These are phyloP conservation scores for Eilema caniola DNA, from an alignment of 2,888 invertebrate genomes.

Conservation along the genomic window DNA sequence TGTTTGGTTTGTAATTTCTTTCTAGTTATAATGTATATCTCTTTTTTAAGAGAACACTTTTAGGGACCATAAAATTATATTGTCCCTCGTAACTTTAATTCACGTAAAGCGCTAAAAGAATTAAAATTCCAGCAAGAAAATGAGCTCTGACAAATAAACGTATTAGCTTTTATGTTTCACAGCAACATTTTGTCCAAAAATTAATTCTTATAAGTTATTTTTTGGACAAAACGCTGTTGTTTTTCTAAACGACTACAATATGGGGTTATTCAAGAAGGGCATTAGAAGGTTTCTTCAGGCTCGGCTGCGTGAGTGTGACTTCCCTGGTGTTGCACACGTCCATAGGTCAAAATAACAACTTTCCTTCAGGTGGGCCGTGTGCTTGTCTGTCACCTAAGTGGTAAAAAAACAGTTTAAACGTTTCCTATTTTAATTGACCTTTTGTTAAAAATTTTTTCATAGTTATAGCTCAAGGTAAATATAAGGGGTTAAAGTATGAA, in stretches of 20 bases:
- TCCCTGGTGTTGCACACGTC: too few species aligned
- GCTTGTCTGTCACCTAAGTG: too few species aligned
- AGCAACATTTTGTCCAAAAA: constrained; percentile 38
- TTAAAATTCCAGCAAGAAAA: constrained; percentile 79
- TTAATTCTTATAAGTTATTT: constrained; percentile 35
- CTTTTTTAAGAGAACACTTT: constrained; percentile 67
- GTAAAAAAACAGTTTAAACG: too few species aligned
- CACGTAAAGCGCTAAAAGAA: constrained; percentile 74
- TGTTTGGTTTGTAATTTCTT: constrained; percentile 56
- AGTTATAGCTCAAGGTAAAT: neutral
- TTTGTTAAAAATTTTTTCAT: neutral
- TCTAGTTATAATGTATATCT: constrained; percentile 58
- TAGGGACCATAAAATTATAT: constrained; percentile 74
- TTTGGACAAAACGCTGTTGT: too few species aligned
- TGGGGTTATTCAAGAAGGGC: too few species aligned
- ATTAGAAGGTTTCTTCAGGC: too few species aligned
- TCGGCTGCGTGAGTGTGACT: too few species aligned
- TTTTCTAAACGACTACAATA: too few species aligned
- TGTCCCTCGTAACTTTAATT: constrained; percentile 75
- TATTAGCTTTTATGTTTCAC: constrained; percentile 72
- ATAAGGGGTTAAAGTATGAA: too few species aligned
- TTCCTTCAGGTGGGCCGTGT: too few species aligned
- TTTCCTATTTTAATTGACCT: too few species aligned
- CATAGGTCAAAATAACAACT: too few species aligned
- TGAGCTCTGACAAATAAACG: constrained; percentile 77